Evolutionary conservation across 1,140 invertebrate species (phyloP), one percentile per base, ranked within the genome.

Genomic region (Leucophenga varia): DNA sequence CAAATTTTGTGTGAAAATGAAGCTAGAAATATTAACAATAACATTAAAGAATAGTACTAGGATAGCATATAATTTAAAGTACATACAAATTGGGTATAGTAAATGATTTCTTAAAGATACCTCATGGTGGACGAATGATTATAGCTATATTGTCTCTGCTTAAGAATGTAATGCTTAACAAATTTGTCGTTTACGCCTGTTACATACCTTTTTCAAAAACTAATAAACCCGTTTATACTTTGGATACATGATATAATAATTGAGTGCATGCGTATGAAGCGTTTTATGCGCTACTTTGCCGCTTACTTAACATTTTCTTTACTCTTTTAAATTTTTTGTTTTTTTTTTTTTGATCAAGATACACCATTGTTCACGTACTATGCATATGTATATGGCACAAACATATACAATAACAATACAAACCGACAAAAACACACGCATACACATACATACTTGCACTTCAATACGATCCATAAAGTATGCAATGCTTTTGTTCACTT

Each of bases 231-330:
- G n/a, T n/a, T n/a, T n/a, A n/a, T n/a, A n/a, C n/a, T n/a, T n/a
- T n/a, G n/a, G n/a, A n/a, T n/a, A 48, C 44, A 34, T n/a, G 35
- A 20, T 36, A 57, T 52, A 61, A 55, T 52, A 49, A 47, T 43
- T 50, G 54, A 55, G 67, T 59, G 63, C 63, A 63, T 67, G 67
- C 63, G 67, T 65, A 67, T 67, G 63, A 65, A 67, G 64, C 59
- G 56, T 63, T 65, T 61, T 65, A 65, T 67, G 63, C 63, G 63
- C 52, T 67, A 50, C 50, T 47, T 39, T 61, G 48, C 58, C n/a
- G n/a, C n/a, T n/a, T n/a, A n/a, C n/a, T n/a, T 6, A 7, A 28
- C 25, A 7, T 61, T 61, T 59, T 65, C 61, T 64, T 61, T 28
- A 28, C 25, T 6, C 6, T 28, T 28, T 28, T 12, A n/a, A n/a